Conservation (phyloP, 2,113 vertebrate genomes). For the Petaurus breviceps region DNA sequence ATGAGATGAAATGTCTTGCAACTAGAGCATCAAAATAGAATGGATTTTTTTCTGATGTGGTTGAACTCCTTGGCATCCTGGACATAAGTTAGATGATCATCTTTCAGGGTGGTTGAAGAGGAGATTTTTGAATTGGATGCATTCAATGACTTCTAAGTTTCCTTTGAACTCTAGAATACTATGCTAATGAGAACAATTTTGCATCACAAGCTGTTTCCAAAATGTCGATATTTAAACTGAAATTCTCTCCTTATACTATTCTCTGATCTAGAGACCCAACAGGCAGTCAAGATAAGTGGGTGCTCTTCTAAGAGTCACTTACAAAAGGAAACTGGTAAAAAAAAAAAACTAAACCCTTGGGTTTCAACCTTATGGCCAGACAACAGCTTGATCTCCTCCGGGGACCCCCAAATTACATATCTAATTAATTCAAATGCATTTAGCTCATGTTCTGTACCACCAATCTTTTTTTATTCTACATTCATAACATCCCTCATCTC, state of each 20-base stretch:
- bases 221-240: neutral
- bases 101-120: neutral
- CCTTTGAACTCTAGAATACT: neutral
- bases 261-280: neutral
- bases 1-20: neutral
- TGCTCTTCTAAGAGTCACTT: neutral
- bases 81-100: neutral
- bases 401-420: neutral
- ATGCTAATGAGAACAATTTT: neutral
- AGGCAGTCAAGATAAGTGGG: neutral
- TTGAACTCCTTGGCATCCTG: neutral
- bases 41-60: neutral
- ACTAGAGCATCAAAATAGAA: neutral
- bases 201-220: neutral
- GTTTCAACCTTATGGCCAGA: neutral
- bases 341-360: neutral
- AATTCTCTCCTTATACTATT: neutral
- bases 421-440: neutral
- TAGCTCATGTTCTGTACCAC: neutral
- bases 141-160: neutral
- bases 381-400: neutral
- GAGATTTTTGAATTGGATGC: neutral
- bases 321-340: neutral
- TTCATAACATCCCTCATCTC: neutral
- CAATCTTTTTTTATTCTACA: neutral